Percentiles rank a stretch among this genome's conserved stretches.
These are phyloP conservation scores for Periophthalmus modestus DNA, from an alignment of 2,113 vertebrate genomes.

Conservation along the genomic window DNA sequence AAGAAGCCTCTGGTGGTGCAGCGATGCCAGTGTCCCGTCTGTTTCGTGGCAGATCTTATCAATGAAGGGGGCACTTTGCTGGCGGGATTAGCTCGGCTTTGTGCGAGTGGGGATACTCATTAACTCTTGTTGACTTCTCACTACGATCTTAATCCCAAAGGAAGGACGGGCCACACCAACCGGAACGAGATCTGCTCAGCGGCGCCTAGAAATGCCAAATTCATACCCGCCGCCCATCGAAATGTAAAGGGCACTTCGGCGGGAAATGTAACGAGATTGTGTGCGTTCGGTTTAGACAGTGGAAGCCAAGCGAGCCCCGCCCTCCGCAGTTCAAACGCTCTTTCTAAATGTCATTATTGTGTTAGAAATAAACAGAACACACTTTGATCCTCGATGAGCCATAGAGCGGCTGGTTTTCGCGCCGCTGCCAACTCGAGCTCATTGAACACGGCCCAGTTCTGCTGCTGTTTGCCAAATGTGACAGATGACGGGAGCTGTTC, in stretches of 20 bases:
- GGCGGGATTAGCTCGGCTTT: slow-evolving; percentile 72
- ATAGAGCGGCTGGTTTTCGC: background rate
- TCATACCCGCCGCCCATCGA: slow-evolving; percentile 17
- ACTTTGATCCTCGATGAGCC: slow-evolving; percentile 1
- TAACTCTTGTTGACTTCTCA: slow-evolving; percentile 74
- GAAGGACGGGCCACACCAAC: slow-evolving; percentile 48
- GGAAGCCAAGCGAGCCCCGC: background rate
- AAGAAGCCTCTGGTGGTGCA: slow-evolving; percentile 67
- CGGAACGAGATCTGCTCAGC: slow-evolving; percentile 40
- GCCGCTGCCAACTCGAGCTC: background rate
- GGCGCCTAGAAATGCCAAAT: slow-evolving; percentile 48
- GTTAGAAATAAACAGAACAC: background rate
- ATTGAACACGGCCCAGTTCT: background rate
- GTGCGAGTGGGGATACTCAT: slow-evolving; percentile 68
- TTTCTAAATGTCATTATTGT: slow-evolving; percentile 7
- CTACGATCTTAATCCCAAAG: slow-evolving; percentile 65
- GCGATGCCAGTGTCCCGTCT: slow-evolving; percentile 53
- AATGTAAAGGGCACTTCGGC: slow-evolving; percentile 39
- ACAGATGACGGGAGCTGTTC: background rate
- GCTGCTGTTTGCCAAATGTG: background rate
- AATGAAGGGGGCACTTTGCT: slow-evolving; percentile 65
- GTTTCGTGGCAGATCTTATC: slow-evolving; percentile 73
- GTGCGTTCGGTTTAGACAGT: slow-evolving; percentile 11
- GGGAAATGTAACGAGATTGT: slow-evolving; percentile 45
- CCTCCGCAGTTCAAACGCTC: slow-evolving; percentile 1